phyloP scores from a whole-genome alignment of 2,113 vertebrate genomes.

The Mormyrus lacerda region DNA sequence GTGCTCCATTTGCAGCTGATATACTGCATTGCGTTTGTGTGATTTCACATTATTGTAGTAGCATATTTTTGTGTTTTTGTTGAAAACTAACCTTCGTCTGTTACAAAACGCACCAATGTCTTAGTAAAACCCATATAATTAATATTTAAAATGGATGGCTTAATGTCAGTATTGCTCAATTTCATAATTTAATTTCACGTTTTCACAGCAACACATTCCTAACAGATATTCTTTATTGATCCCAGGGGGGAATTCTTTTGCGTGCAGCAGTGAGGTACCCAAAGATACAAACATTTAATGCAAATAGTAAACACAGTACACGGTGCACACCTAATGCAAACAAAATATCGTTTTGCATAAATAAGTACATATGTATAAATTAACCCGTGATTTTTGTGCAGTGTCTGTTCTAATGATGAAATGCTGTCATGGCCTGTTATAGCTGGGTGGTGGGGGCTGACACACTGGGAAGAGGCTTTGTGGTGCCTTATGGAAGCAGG shows the following conservation, averaged over 20 bases:
- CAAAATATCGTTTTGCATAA: not conserved
- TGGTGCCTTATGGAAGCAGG: not conserved
- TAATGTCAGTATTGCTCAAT: not conserved
- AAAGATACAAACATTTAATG: not conserved
- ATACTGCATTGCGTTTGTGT: not conserved
- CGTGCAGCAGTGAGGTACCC: not conserved
- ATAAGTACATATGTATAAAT: not conserved
- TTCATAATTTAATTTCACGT: not conserved
- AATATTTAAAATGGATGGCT: not conserved
- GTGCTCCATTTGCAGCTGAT: not conserved
- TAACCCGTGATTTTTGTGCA: not conserved
- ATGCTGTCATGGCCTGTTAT: not conserved
- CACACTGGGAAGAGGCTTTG: not conserved
- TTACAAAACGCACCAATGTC: not conserved
- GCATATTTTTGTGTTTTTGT: not conserved
- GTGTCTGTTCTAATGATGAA: not conserved
- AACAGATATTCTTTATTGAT: not conserved
- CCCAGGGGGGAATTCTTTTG: not conserved
- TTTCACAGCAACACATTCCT: not conserved
- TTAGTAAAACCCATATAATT: not conserved
- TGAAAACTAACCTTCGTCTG: not conserved
- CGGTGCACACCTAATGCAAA: not conserved
- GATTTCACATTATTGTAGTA: not conserved
- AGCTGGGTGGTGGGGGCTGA: not conserved
- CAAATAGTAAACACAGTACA: not conserved